Conservation (phyloP, 1,140 invertebrate species). For the Andricus grossulariae region DNA sequence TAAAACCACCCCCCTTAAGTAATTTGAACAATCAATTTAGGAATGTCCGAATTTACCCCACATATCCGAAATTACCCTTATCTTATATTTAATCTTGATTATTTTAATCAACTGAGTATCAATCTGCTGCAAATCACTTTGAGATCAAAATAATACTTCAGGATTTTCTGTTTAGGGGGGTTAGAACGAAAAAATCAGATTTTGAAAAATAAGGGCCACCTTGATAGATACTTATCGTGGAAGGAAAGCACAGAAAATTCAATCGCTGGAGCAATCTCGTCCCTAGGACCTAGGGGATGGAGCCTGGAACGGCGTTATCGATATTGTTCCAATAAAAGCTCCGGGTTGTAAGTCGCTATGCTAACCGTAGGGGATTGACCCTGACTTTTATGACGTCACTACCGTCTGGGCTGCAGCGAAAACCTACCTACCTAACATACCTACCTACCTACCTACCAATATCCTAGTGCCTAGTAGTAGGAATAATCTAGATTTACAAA, state of each 20-base stretch:
- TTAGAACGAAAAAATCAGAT: too few relatives aligned
- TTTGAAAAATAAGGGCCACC: too few relatives aligned
- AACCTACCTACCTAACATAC: not conserved
- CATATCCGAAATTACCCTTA: too few relatives aligned
- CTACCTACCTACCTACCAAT: not conserved
- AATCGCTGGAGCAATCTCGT: conserved; percentile 47
- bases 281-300: conserved; percentile 50
- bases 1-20: too few relatives aligned
- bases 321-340: conserved; percentile 61
- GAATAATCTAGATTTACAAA: conserved; percentile 43
- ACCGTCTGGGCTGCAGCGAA: not conserved
- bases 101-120: too few relatives aligned
- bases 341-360: conserved; percentile 28
- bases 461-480: conserved; percentile 16
- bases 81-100: too few relatives aligned
- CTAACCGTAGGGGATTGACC: conserved; percentile 39
- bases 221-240: not conserved
- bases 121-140: too few relatives aligned
- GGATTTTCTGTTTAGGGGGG: too few relatives aligned
- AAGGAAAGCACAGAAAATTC: conserved; percentile 42
- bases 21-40: too few relatives aligned
- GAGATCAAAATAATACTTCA: too few relatives aligned
- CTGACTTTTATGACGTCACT: conserved; percentile 45
- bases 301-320: conserved; percentile 56
- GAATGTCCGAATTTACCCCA: too few relatives aligned